Percentiles rank a stretch among this genome's conserved stretches.
phyloP scores from a whole-genome alignment of 1,140 invertebrate species.

The Ostrea denselamellosa region DNA sequence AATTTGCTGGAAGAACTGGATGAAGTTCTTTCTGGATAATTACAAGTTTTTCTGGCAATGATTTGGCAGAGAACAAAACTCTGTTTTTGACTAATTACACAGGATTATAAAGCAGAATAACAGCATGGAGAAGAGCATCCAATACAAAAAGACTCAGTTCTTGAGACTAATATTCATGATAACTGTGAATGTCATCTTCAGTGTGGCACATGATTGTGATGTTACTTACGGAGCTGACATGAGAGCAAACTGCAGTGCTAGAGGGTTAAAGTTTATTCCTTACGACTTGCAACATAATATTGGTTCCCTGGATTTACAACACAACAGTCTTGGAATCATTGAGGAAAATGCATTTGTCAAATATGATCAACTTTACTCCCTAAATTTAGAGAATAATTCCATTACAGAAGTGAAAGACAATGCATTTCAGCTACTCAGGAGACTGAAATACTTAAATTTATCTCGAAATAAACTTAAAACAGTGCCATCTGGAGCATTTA shows the following conservation, averaged over 20 bases:
- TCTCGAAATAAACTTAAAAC: constrained; percentile 67
- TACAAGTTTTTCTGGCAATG: background rate
- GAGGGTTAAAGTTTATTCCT: constrained; percentile 63
- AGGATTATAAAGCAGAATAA: constrained; percentile 7
- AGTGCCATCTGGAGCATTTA: constrained; percentile 64
- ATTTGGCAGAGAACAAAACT: background rate
- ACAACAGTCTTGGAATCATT: constrained; percentile 66
- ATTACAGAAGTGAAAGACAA: constrained; percentile 62
- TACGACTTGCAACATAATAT: constrained; percentile 67
- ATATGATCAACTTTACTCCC: constrained; percentile 65
- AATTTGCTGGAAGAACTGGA: background rate
- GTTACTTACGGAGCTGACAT: constrained; percentile 49
- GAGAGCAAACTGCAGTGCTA: constrained; percentile 69
- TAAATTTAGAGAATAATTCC: constrained; percentile 70
- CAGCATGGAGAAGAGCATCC: background rate
- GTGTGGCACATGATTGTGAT: constrained; percentile 1
- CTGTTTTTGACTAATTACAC: constrained; percentile 18
- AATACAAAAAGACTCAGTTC: background rate
- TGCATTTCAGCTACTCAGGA: constrained; percentile 65
- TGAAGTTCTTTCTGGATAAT: background rate
- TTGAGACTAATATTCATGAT: background rate
- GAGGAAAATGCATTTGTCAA: constrained; percentile 62
- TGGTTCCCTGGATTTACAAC: constrained; percentile 64
- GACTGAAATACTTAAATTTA: constrained; percentile 69
- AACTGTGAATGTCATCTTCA: background rate